Base-by-base conservation (phyloP, 2,888 invertebrate genomes). In the Pollenia amentaria region DNA sequence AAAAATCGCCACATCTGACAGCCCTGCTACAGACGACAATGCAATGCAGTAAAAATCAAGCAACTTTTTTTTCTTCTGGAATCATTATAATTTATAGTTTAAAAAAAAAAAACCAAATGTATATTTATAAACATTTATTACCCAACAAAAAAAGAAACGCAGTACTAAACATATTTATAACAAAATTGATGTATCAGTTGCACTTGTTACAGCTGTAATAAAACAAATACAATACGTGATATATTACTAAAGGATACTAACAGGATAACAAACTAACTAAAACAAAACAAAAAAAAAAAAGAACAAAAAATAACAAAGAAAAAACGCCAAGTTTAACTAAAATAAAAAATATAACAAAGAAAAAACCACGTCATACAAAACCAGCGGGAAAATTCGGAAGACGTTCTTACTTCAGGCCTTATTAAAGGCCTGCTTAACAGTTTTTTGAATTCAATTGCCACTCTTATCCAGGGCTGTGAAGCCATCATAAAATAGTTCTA, bases 161-260 rank as follows among this genome's bases (percentile, higher is more conserved):
- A 16, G 4, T 64, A 64, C 72, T 73, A 81, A 46, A 85, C 18
- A 77, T 69, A 83, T 86, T 78, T 75, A 75, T 76, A 70, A 38
- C 62, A 57, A 82, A 86, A 83, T 86, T 83, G 79, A 86, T 86
- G 79, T 80, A 83, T 86, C 83, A 86, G 83, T 83, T 83, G 86
- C 86, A 83, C 79, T 86, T 86, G 83, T 65, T 86, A 86, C 86
- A 80, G 55, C 69, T 72, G 76, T 70, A 79, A 79, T 86, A 83
- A 83, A 86, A 83, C 82, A 86, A 76, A 72, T 82, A 65, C 70
- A 75, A 75, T 83, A 83, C 82, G 86, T 86, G 86, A 83, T 86
- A 83, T 86, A 86, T 86, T 57, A 76, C 69, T 53, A 70, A 86
- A 12, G 82, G 69, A n/a, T 38, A 57, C 57, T 73, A 77, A 65